Evolutionary conservation across 1,140 invertebrate species (phyloP).

Genomic region (Diabrotica undecimpunctata): DNA sequence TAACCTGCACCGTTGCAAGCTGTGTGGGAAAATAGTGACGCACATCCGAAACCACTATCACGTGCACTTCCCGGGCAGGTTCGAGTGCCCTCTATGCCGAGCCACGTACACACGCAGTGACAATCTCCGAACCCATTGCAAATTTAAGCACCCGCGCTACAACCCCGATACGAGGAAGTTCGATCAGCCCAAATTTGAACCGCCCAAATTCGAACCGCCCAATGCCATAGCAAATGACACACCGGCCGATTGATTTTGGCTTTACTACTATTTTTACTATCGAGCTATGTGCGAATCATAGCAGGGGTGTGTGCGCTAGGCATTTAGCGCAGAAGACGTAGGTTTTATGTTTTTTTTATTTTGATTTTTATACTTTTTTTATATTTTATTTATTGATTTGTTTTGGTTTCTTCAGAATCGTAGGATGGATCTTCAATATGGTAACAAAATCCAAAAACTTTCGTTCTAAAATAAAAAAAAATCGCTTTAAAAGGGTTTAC

Average conservation of each 20-base stretch:
- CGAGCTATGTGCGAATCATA: conserved; percentile 37
- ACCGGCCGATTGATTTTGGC: conserved; percentile 48
- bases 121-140: conserved; percentile 83
- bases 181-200: conserved; percentile 56
- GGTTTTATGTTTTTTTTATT: background rate
- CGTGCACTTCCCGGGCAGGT: conserved; percentile 83
- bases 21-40: conserved; percentile 86
- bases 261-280: conserved; percentile 41
- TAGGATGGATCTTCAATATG: background rate
- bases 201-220: conserved; percentile 49
- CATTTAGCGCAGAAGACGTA: conserved; percentile 1
- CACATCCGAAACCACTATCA: conserved; percentile 88
- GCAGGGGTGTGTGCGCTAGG: conserved; percentile 19
- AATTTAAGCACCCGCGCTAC: conserved; percentile 80
- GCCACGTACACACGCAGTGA: conserved; percentile 84
- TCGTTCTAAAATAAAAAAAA: too few relatives aligned
- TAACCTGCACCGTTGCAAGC: conserved; percentile 85
- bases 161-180: conserved; percentile 78
- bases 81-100: conserved; percentile 81
- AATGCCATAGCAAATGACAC: conserved; percentile 46
- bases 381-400: background rate
- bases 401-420: background rate
- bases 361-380: background rate
- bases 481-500: too few relatives aligned
- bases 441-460: too few relatives aligned